phyloP scores from a whole-genome alignment of 2,888 invertebrate species.

The Scaptomyza cyrtandrae region DNA sequence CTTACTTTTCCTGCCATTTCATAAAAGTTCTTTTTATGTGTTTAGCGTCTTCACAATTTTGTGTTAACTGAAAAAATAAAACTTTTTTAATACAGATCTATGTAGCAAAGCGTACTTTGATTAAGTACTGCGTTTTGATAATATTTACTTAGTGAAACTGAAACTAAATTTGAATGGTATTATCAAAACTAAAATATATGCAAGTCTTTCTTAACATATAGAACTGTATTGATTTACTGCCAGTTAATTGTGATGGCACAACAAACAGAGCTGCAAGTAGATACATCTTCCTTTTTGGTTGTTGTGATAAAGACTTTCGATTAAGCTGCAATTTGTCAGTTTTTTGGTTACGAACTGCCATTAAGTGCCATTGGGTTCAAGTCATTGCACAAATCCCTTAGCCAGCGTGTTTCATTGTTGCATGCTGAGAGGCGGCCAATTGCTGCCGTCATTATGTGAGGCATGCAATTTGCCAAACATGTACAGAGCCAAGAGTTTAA shows the following conservation, averaged over 20 bases:
- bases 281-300: neutral
- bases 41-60: neutral
- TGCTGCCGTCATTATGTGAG: conserved; percentile 26
- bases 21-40: neutral
- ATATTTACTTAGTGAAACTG: neutral
- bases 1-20: conserved; percentile 25
- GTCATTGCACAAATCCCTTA: conserved; percentile 39
- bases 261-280: neutral
- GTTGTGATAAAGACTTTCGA: neutral
- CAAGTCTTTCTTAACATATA: neutral
- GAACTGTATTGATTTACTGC: neutral
- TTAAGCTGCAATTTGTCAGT: conserved; percentile 40
- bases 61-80: conserved; percentile 8
- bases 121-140: neutral
- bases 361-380: conserved; percentile 24
- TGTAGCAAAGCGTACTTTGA: neutral
- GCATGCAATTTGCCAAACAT: conserved; percentile 23
- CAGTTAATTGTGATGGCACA: neutral
- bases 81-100: neutral
- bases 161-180: too few species aligned
- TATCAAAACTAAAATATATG: too few species aligned
- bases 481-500: conserved; percentile 10
- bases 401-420: conserved; percentile 45
- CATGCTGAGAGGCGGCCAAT: conserved; percentile 13
- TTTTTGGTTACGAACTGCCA: neutral